Evolutionary conservation across 2,888 invertebrate genomes (phyloP), one percentile per base, ranked within the genome.

Genomic region (Dendrolimus houi): DNA sequence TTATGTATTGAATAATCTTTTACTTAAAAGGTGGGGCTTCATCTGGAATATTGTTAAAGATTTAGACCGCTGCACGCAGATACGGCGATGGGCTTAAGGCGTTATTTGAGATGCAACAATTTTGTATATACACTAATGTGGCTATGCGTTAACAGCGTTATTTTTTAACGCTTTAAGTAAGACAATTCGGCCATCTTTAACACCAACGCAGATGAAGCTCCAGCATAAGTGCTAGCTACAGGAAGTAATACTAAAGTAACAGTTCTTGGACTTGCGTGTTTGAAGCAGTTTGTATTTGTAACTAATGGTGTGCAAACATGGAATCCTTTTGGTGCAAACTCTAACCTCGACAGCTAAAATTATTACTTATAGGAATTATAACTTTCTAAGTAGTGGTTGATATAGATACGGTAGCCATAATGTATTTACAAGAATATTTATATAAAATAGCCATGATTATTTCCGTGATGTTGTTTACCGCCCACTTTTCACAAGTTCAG

Each of bases 231-330:
- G 14, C 14, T 47, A 55, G 10, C 12, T 55, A 8, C 41, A 17
- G 52, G 1, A 14, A 55, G 13, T 47, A 47, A 55, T 17, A 17
- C 64, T 59, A 57, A 63, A 57, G 62, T 72, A 71, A 72, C 74
- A 65, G 75, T 72, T 64, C 62, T 64, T 57, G 59, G 56, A 59
- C 54, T 74, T 66, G 75, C 77, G 76, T 75, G 75, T 64, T 64
- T 66, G 65, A 66, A 72, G 63, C 62, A 69, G 68, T 68, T 69
- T 66, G 65, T 69, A 64, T 61, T 65, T 56, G 17, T 54, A 29
- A 58, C 64, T 77, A 76, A 81, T 77, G 73, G 72, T 64, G 62
- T 70, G 61, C 60, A 59, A 64, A 70, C 77, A 76, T 77, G 80
- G 79, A 76, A 79, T 78, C 74, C 6, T 53, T 10, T 14, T 47